Percentiles rank a stretch among this genome's conserved stretches.
phyloP scores from a whole-genome alignment of 1,140 invertebrate genomes.

The Drosophila parabipectinata region DNA sequence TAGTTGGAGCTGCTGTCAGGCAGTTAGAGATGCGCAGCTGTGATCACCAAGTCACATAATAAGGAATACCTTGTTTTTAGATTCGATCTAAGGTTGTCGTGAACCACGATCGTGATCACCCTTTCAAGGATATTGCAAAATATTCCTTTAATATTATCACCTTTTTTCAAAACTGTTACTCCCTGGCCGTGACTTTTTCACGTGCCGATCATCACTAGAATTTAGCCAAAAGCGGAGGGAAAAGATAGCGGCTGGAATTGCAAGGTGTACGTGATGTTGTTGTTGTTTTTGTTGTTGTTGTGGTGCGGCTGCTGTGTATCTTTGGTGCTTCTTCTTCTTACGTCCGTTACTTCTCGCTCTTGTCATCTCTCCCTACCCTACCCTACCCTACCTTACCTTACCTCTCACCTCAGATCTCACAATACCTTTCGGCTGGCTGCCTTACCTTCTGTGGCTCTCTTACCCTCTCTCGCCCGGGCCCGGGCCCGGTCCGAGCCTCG shows the following conservation, averaged over 20 bases:
- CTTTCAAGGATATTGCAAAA: no score
- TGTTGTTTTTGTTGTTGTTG: conserved; percentile 25
- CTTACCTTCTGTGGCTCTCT: conserved; percentile 14
- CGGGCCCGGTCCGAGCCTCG: neutral
- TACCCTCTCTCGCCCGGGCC: neutral
- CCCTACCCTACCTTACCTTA: conserved; percentile 19
- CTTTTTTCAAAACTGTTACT: neutral
- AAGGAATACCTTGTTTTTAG: no score
- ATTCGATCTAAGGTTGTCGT: no score
- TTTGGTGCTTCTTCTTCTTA: conserved; percentile 75
- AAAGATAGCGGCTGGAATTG: conserved; percentile 79
- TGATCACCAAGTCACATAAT: conserved; percentile 13
- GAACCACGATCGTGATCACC: no score
- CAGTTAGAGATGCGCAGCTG: conserved; percentile 28
- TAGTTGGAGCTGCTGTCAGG: conserved; percentile 27
- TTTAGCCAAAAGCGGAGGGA: conserved; percentile 45
- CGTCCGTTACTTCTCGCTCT: conserved; percentile 76
- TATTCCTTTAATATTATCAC: no score
- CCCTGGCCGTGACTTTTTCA: conserved; percentile 21
- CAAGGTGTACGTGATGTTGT: conserved; percentile 73
- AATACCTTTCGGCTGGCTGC: conserved; percentile 42
- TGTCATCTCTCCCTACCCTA: conserved; percentile 51
- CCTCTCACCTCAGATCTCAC: conserved; percentile 2
- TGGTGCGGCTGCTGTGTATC: conserved; percentile 67
- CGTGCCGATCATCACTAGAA: conserved; percentile 27